Evolutionary conservation across 2,113 vertebrate genomes (phyloP).

Genomic region (Dolichallabes microphthalmus): DNA sequence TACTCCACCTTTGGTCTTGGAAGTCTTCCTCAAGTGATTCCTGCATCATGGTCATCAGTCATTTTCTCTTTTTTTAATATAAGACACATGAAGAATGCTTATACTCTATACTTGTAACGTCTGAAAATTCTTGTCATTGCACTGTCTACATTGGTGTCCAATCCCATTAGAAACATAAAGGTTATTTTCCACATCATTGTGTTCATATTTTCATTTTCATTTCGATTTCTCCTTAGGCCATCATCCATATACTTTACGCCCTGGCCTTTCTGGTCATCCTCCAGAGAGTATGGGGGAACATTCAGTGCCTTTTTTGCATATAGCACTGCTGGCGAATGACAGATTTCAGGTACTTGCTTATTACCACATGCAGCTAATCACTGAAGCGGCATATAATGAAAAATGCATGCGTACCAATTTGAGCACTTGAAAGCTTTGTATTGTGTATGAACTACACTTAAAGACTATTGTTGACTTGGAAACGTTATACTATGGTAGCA

Average conservation of each 20-base stretch:
- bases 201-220: conserved; percentile 39
- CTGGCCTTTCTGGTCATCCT: conserved; percentile 59
- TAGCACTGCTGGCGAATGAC: conserved; percentile 32
- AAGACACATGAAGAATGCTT: background rate
- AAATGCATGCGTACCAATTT: background rate
- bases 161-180: background rate
- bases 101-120: background rate
- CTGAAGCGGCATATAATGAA: background rate
- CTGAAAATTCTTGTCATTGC: background rate
- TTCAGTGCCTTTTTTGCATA: conserved; percentile 54
- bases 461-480: background rate
- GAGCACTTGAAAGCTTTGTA: background rate
- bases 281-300: conserved; percentile 58
- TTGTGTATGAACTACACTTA: no score
- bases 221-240: conserved; percentile 56
- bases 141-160: background rate
- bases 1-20: conserved; percentile 15
- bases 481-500: background rate
- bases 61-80: conserved; percentile 9
- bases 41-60: conserved; percentile 40
- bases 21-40: conserved; percentile 37
- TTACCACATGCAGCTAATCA: conserved; percentile 1
- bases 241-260: conserved; percentile 56
- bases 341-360: conserved; percentile 43
- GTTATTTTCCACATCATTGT: conserved; percentile 9